These are phyloP conservation scores for Neoscelio sp. DNA, from an alignment of 2,888 invertebrate species.

Conservation along the genomic window DNA sequence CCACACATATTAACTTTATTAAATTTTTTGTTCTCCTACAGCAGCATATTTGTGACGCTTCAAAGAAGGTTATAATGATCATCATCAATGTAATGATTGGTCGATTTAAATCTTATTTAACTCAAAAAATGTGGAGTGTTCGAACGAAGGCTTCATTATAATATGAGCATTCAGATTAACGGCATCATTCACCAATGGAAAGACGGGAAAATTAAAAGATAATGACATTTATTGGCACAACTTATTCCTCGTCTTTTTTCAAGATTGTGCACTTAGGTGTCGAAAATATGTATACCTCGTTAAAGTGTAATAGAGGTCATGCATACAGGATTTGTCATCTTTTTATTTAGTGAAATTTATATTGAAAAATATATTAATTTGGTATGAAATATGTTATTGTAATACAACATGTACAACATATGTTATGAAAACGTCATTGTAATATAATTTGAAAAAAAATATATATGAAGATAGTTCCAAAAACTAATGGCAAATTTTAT, in stretches of 20 bases:
- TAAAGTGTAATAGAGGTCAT: constrained; percentile 32
- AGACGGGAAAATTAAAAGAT: constrained; percentile 78
- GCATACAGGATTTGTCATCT: too few relatives aligned
- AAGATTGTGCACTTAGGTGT: neutral
- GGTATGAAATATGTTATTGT: too few relatives aligned
- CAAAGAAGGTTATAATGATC: constrained; percentile 61
- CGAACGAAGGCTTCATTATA: constrained; percentile 69
- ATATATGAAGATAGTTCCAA: too few relatives aligned
- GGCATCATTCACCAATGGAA: constrained; percentile 70
- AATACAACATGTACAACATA: too few relatives aligned
- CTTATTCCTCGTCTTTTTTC: constrained; percentile 25
- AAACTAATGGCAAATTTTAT: too few relatives aligned
- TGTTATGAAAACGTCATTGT: too few relatives aligned
- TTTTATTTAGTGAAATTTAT: too few relatives aligned
- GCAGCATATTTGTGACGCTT: constrained; percentile 29
- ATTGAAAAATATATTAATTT: too few relatives aligned
- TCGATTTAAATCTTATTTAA: constrained; percentile 63
- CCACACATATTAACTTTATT: neutral
- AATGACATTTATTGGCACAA: constrained; percentile 75
- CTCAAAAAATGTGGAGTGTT: constrained; percentile 54
- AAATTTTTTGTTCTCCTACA: neutral
- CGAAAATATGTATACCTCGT: constrained; percentile 67
- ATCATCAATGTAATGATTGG: constrained; percentile 56
- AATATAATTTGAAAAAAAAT: too few relatives aligned
- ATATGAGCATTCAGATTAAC: constrained; percentile 72